phyloP scores from a whole-genome alignment of 2,797 vertebrate species.

The Argya squamiceps region DNA sequence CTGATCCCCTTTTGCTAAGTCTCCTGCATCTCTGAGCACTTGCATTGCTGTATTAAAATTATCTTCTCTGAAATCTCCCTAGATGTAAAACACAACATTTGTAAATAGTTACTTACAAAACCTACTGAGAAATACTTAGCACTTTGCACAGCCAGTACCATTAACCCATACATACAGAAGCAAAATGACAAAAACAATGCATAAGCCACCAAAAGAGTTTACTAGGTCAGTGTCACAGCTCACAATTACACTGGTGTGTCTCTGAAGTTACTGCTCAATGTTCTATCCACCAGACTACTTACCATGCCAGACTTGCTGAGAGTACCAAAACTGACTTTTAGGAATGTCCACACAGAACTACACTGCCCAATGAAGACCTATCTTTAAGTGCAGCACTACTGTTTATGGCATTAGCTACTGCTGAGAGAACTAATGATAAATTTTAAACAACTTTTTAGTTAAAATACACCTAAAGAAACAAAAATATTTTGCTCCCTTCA shows the following conservation, averaged over 20 bases:
- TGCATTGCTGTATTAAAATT: conserved; percentile 99
- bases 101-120: not conserved
- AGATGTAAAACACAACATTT: not conserved
- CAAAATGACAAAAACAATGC: not conserved
- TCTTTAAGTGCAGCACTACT: not conserved
- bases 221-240: not conserved
- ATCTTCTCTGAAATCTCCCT: conserved; percentile 98
- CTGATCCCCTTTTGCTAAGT: conserved; percentile 90
- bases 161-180: not conserved
- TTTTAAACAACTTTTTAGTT: not conserved
- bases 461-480: not conserved
- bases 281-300: not conserved
- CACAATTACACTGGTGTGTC: not conserved
- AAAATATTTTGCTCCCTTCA: not conserved
- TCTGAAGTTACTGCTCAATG: not conserved
- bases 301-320: not conserved
- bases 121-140: not conserved
- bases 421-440: not conserved
- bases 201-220: not conserved
- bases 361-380: not conserved
- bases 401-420: not conserved
- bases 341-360: not conserved
- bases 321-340: not conserved
- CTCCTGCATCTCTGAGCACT: conserved; percentile 91
- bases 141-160: not conserved